Conservation (phyloP, 2,797 vertebrate species). For the Notamacropus eugenii region DNA sequence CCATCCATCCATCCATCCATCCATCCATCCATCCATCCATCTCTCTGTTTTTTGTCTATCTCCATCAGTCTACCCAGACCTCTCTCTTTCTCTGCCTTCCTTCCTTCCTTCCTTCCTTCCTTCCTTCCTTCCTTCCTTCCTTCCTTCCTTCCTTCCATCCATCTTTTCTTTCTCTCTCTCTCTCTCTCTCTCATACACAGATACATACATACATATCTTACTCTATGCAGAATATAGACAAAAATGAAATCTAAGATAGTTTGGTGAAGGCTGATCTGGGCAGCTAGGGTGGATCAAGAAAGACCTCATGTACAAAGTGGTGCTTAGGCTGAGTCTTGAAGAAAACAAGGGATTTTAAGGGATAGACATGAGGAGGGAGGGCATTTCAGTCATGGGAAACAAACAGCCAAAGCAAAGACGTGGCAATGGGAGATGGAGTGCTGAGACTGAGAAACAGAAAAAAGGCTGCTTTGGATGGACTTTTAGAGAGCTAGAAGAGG, state of each 20-base stretch:
- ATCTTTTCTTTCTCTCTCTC: neutral
- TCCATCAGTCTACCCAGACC: neutral
- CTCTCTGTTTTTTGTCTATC: neutral
- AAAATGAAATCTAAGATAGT: neutral
- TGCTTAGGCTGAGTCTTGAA: neutral
- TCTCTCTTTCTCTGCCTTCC: too few species aligned
- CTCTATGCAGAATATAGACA: neutral
- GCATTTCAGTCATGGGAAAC: neutral
- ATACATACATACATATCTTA: neutral
- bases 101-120: too few species aligned
- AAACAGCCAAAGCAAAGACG: neutral
- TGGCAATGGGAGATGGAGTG: neutral
- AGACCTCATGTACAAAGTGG: neutral
- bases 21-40: neutral
- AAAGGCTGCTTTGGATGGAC: neutral
- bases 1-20: neutral
- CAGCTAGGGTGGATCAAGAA: neutral
- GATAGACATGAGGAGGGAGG: neutral
- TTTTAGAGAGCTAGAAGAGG: neutral
- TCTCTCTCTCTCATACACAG: neutral
- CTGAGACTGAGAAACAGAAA: neutral
- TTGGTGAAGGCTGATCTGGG: neutral
- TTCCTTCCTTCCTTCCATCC: too few species aligned
- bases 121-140: too few species aligned
- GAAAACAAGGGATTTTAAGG: neutral